Evolutionary conservation across 2,113 vertebrate species (phyloP).

Genomic region (Syngnathus typhle): DNA sequence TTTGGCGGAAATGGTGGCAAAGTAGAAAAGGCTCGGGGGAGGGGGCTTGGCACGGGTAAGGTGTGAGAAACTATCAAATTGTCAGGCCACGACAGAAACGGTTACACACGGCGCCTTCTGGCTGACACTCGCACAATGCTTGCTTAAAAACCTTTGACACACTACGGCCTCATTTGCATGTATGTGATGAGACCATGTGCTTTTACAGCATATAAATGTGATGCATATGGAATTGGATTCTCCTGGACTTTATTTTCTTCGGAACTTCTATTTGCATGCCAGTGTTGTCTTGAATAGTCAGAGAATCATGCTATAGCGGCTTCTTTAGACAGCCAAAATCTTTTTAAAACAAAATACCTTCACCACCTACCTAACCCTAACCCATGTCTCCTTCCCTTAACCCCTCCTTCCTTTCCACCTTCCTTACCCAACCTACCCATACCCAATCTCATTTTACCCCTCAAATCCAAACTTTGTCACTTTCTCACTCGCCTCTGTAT

Average conservation of each 20-base stretch:
- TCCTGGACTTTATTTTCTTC: not conserved
- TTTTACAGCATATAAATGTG: constrained; percentile 25
- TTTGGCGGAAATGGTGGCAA: constrained; percentile 45
- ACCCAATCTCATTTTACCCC: not conserved
- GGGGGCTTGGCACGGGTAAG: constrained; percentile 59
- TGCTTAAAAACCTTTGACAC: constrained; percentile 59
- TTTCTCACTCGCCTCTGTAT: not conserved
- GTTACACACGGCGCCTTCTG: constrained; percentile 65
- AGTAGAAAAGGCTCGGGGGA: constrained; percentile 46
- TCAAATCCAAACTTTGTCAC: not conserved
- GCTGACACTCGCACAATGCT: constrained; percentile 66
- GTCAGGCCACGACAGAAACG: constrained; percentile 69
- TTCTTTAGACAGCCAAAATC: not conserved
- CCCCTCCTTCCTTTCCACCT: not conserved
- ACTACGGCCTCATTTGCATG: constrained; percentile 50
- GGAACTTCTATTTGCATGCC: not conserved
- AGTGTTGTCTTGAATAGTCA: not conserved
- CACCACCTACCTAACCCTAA: no score
- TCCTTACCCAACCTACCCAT: not conserved
- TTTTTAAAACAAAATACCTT: not conserved
- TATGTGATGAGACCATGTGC: constrained; percentile 22
- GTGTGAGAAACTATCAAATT: constrained; percentile 75
- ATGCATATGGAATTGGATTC: not conserved
- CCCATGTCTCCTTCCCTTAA: no score
- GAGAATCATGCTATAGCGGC: not conserved